Conservation (phyloP, 2,888 invertebrate species). For the Cheilosia urbana region DNA sequence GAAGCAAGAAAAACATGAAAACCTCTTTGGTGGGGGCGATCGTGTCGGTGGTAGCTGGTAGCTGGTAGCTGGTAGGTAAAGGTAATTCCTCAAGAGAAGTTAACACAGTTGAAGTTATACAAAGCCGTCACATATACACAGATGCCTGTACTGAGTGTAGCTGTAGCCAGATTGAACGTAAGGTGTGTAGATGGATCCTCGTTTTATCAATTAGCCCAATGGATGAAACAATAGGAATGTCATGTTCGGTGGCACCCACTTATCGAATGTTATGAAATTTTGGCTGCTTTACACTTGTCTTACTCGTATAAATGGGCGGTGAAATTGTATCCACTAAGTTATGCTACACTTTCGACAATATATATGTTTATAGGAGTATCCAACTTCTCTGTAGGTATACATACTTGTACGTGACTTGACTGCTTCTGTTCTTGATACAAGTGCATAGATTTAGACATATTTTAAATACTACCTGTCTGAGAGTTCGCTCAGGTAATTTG, state of each 20-base stretch:
- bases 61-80: neutral
- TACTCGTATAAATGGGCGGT: slow-evolving; percentile 9
- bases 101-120: slow-evolving; percentile 59
- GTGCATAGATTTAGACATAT: slow-evolving; percentile 4
- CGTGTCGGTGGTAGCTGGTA: slow-evolving; percentile 13
- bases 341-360: slow-evolving; percentile 39
- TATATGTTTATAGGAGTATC: neutral
- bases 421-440: neutral
- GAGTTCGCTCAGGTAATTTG: slow-evolving; percentile 27
- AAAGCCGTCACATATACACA: slow-evolving; percentile 43
- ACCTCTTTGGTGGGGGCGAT: slow-evolving; percentile 53
- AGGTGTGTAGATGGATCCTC: slow-evolving; percentile 58
- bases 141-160: slow-evolving; percentile 25
- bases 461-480: neutral
- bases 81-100: slow-evolving; percentile 60
- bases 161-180: slow-evolving; percentile 17
- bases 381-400: neutral
- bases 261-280: slow-evolving; percentile 57
- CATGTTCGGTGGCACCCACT: slow-evolving; percentile 50
- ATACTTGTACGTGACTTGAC: neutral
- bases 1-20: slow-evolving; percentile 43
- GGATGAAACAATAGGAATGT: slow-evolving; percentile 69
- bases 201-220: slow-evolving; percentile 39
- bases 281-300: slow-evolving; percentile 6
- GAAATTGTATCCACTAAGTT: slow-evolving; percentile 24